phyloP scores from a whole-genome alignment of 2,113 vertebrate genomes.

The Tragelaphus buxtoni region DNA sequence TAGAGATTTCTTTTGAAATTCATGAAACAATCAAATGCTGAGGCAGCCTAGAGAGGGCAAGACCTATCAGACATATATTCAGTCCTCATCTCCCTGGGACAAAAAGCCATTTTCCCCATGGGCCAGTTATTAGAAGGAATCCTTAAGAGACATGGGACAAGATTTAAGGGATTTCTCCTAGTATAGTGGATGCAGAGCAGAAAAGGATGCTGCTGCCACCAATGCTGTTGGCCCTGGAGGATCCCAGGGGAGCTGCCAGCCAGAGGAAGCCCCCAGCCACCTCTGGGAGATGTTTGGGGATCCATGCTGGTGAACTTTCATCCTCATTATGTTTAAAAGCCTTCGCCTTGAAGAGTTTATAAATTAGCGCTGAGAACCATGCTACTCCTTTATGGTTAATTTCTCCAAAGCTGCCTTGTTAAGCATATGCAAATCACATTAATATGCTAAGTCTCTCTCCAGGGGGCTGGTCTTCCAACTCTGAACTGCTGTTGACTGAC shows the following conservation, averaged over 20 bases:
- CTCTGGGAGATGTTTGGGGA: background rate
- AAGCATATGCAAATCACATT: background rate
- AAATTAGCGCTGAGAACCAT: background rate
- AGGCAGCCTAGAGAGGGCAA: background rate
- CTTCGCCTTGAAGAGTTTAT: background rate
- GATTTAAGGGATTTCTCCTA: background rate
- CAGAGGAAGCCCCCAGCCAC: too few relatives aligned
- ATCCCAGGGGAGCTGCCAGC: background rate
- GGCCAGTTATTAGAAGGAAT: background rate
- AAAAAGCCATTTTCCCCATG: too few relatives aligned
- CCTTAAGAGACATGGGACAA: background rate
- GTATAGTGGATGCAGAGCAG: background rate
- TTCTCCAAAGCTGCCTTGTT: background rate
- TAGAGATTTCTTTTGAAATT: background rate
- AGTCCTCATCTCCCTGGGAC: background rate
- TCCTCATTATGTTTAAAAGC: background rate
- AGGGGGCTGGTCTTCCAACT: background rate
- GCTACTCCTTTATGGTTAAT: background rate
- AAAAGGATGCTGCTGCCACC: too few relatives aligned
- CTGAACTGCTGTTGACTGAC: background rate
- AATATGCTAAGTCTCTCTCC: background rate
- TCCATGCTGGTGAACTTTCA: background rate
- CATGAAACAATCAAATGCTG: background rate
- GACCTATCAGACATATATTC: too few relatives aligned
- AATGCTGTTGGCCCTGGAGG: fast-evolving